Evolutionary conservation across 2,113 vertebrate species (phyloP).

Genomic region (Caranx ignobilis): DNA sequence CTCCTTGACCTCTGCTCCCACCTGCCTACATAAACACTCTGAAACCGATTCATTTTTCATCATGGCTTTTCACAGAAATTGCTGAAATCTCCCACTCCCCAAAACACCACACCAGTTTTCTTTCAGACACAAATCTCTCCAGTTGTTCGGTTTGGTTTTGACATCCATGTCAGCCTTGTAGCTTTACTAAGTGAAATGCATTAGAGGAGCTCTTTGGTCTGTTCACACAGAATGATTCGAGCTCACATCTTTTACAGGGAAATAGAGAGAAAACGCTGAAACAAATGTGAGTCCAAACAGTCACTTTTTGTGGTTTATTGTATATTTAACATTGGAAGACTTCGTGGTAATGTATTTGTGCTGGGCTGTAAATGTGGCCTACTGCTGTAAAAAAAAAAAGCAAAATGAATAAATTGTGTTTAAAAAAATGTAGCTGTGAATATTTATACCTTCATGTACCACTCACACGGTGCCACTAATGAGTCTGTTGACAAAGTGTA

Average conservation of each 20-base stretch:
- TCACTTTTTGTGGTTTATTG: background rate
- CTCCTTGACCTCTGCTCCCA: constrained; percentile 26
- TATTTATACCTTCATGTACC: constrained; percentile 22
- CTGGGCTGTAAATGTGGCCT: background rate
- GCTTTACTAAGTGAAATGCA: background rate
- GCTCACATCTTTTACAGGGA: background rate
- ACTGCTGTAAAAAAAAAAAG: background rate
- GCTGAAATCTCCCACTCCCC: background rate
- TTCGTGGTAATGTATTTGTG: constrained; percentile 8
- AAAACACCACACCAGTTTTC: background rate
- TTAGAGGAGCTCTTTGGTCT: background rate
- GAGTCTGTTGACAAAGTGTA: constrained; percentile 49
- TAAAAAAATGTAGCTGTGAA: background rate
- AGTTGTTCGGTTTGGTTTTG: background rate
- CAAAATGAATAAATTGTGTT: constrained; percentile 14
- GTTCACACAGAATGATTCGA: background rate
- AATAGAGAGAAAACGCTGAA: background rate
- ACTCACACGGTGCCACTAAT: constrained; percentile 14
- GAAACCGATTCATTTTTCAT: constrained; percentile 8
- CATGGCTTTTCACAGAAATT: background rate
- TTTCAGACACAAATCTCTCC: background rate
- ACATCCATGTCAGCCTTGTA: background rate
- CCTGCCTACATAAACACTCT: constrained; percentile 31
- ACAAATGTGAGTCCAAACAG: constrained; percentile 7
- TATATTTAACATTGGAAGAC: constrained; percentile 19